Evolutionary conservation across 2,888 invertebrate genomes (phyloP).

Genomic region (Metallyticus violacea): DNA sequence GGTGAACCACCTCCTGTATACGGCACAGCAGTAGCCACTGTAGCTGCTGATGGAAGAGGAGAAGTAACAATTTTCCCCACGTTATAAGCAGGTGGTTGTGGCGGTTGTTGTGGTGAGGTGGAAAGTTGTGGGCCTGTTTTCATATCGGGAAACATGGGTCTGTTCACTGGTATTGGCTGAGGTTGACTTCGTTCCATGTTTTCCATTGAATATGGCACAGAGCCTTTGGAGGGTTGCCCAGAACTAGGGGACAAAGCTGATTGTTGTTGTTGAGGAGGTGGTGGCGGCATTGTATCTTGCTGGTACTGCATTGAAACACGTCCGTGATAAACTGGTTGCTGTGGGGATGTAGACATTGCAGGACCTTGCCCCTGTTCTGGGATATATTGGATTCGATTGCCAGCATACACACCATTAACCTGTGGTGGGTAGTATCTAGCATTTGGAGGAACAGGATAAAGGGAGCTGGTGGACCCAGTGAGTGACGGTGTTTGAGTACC

Average conservation of each 20-base stretch:
- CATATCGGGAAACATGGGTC: not conserved
- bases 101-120: not conserved
- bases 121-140: not conserved
- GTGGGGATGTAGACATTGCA: not conserved
- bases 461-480: not conserved
- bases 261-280: not conserved
- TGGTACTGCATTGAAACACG: not conserved
- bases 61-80: not conserved
- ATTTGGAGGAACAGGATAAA: constrained; percentile 14
- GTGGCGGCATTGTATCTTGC: not conserved
- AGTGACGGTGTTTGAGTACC: constrained; percentile 38
- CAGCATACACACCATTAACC: not conserved
- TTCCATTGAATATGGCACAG: not conserved
- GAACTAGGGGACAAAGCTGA: not conserved
- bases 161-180: not conserved
- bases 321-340: not conserved
- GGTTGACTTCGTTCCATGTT: not conserved
- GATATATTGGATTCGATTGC: not conserved
- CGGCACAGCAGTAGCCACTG: not conserved
- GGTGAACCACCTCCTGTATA: not conserved
- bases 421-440: constrained; percentile 10
- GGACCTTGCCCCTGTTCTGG: not conserved
- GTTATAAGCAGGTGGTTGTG: not conserved
- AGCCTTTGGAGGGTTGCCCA: not conserved
- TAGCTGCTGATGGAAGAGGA: not conserved